A percentile compares a stretch with the other conserved stretches of the same genome.
Evolutionary conservation across 2,888 invertebrate genomes (phyloP).

Genomic region (Drosophila monieri): DNA sequence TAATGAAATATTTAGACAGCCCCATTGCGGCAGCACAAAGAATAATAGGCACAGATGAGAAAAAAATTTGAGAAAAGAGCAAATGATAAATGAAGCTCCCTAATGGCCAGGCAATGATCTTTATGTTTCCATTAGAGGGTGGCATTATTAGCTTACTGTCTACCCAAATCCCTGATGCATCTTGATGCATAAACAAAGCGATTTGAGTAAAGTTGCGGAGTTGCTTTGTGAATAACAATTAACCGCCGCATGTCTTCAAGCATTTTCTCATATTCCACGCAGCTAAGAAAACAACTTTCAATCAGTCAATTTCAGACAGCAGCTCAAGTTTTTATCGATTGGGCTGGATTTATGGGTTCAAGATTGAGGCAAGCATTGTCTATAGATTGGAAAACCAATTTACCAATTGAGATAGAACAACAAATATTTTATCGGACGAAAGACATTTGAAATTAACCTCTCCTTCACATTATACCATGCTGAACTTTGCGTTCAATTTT

Average conservation of each 20-base stretch:
- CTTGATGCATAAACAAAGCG: slow-evolving; percentile 22
- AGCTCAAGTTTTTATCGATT: not conserved
- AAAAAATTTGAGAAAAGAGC: not conserved
- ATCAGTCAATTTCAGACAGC: slow-evolving; percentile 10
- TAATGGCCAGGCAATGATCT: slow-evolving; percentile 27
- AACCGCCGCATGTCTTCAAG: slow-evolving; percentile 14
- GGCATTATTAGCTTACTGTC: slow-evolving; percentile 21
- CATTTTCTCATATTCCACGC: not conserved
- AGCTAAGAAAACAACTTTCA: slow-evolving; percentile 1
- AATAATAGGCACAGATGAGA: not conserved
- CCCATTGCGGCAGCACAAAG: not conserved
- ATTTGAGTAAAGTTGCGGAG: not conserved
- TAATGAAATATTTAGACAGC: slow-evolving; percentile 24
- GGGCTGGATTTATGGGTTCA: not conserved
- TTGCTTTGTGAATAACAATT: not conserved
- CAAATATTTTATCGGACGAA: not conserved
- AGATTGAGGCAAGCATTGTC: not conserved
- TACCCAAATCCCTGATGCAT: slow-evolving; percentile 18
- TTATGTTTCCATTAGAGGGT: slow-evolving; percentile 32
- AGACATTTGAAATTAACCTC: too few relatives aligned
- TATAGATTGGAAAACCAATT: not conserved
- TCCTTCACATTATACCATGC: not conserved
- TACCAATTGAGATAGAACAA: not conserved
- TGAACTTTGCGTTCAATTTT: too few relatives aligned
- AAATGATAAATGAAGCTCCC: slow-evolving; percentile 38